Evolutionary conservation across 2,888 invertebrate species (phyloP), one percentile per base, ranked within the genome.

Genomic region (Helleia helle): DNA sequence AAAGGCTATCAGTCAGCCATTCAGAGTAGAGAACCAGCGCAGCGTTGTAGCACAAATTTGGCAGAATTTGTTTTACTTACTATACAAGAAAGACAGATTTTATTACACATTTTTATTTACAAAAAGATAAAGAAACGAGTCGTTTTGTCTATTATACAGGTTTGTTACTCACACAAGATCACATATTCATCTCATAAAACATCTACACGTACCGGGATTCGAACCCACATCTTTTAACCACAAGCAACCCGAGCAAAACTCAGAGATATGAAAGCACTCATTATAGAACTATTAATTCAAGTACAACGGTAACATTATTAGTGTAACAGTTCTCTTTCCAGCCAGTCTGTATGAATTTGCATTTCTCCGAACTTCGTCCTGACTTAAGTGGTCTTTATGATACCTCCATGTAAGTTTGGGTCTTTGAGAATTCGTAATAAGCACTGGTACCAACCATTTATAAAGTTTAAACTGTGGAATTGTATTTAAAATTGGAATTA

Each of bases 331-430:
- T 38, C 38, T 37, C 27, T 40, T 62, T 66, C 58, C 53, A 53
- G 52, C 54, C 48, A 51, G 55, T 48, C 54, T 47, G 59, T 57
- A 62, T 65, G 62, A 55, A 66, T 70, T 69, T 58, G 49, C 62
- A 65, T 68, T 44, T 47, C 60, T 62, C 65, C 56, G 51, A 57
- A 41, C 36, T 40, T 34, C 53, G 13, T 14, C 34, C 41, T 37
- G 41, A 42, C 40, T 47, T 45, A 43, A 43, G 30, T 40, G 44
- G 46, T 44, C 48, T 47, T 41, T 39, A 47, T 47, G 47, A 43
- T 47, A 44, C 43, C 42, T 45, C 36, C 40, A 40, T 44, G 46
- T 28, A 41, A 44, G 38, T 42, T 46, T 41, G 34, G 30, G 37
- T 42, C 44, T 43, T 39, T 43, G 38, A 39, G 25, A 43, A 41